A percentile compares a stretch with the other conserved stretches of the same genome.
Evolutionary conservation across 2,113 vertebrate genomes (phyloP).

Genomic region (Anoplopoma fimbria): DNA sequence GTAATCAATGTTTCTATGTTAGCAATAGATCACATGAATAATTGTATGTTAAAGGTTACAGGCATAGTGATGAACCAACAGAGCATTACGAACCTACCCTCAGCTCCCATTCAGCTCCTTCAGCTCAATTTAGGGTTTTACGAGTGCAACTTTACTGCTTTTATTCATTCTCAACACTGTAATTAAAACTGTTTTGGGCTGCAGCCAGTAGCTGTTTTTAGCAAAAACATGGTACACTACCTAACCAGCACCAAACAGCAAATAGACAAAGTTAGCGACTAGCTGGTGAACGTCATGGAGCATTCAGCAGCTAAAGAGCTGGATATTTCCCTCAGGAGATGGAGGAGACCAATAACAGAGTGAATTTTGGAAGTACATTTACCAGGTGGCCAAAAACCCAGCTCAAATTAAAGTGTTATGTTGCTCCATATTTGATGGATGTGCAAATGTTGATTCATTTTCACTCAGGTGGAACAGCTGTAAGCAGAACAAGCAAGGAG

Average conservation of each 20-base stretch:
- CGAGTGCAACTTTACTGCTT: neutral
- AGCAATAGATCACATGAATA: neutral
- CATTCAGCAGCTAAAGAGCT: neutral
- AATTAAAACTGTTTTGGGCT: neutral
- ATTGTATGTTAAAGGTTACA: neutral
- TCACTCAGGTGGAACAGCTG: constrained; percentile 94
- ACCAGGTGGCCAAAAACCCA: neutral
- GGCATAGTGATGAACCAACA: neutral
- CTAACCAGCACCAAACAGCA: neutral
- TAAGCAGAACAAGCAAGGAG: constrained; percentile 95
- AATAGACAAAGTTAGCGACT: neutral
- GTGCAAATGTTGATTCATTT: neutral
- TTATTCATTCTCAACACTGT: neutral
- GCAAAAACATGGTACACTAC: neutral
- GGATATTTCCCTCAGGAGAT: neutral
- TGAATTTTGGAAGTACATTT: neutral
- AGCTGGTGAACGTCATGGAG: neutral
- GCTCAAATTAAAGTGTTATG: neutral
- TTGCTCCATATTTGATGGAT: neutral
- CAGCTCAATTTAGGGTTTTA: neutral
- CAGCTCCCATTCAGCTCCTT: neutral
- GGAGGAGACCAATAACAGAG: neutral
- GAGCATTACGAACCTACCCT: neutral
- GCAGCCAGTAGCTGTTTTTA: neutral
- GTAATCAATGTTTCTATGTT: neutral